Evolutionary conservation across 2,113 vertebrate genomes (phyloP).

Genomic region (Sterrhoptilus dennistouni): DNA sequence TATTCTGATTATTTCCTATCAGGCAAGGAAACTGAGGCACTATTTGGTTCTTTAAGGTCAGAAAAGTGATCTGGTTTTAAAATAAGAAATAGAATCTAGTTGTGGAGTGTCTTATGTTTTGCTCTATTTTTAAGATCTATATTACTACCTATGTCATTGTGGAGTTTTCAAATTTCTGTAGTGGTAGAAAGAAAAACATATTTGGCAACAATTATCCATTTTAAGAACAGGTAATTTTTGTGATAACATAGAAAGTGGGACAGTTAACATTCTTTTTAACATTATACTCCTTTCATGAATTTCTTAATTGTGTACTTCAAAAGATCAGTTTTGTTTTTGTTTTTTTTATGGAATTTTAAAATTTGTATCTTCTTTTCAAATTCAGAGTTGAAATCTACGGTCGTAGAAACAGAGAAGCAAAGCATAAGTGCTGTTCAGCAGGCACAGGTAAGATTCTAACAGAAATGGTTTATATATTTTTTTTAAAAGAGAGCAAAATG

Average conservation of each 20-base stretch:
- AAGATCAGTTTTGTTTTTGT: neutral
- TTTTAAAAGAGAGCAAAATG: neutral
- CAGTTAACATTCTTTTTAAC: neutral
- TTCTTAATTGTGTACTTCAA: neutral
- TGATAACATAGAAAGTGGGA: neutral
- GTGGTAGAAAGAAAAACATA: neutral
- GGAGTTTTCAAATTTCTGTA: neutral
- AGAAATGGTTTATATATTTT: neutral
- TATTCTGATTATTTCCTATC: neutral
- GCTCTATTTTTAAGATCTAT: neutral
- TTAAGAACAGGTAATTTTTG: neutral
- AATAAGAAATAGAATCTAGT: neutral
- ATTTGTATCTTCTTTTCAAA: conserved; percentile 40
- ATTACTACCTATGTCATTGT: neutral
- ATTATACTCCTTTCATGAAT: fast-evolving
- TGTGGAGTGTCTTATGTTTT: neutral
- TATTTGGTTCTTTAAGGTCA: neutral
- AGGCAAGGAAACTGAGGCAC: neutral
- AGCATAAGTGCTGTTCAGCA: conserved; percentile 59
- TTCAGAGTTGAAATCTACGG: conserved; percentile 76
- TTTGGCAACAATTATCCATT: neutral
- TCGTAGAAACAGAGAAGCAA: conserved; percentile 69
- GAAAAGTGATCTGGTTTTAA: neutral
- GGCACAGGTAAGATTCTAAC: conserved; percentile 72
- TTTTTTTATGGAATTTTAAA: neutral